phyloP scores from a whole-genome alignment of 2,797 vertebrate species.

The Kryptolebias ocellatus region DNA sequence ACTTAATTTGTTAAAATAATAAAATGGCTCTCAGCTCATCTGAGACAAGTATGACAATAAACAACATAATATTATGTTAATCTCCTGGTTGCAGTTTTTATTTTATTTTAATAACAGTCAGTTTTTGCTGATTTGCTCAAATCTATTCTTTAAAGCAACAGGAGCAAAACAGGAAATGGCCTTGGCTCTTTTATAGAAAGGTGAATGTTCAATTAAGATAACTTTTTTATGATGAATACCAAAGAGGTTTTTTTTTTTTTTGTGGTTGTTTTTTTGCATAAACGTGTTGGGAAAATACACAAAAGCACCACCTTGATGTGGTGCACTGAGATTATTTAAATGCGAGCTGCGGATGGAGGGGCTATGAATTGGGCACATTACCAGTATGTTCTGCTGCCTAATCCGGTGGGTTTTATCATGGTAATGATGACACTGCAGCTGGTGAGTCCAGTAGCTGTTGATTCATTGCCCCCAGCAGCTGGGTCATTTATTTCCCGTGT shows the following conservation, averaged over 20 bases:
- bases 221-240: constrained; percentile 60
- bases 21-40: constrained; percentile 16
- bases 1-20: background rate
- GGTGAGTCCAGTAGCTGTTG: constrained; percentile 68
- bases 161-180: constrained; percentile 47
- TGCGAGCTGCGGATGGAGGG: constrained; percentile 30
- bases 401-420: constrained; percentile 62
- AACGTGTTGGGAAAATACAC: constrained; percentile 57
- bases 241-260: constrained; percentile 28
- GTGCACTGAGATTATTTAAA: constrained; percentile 50
- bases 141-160: constrained; percentile 70
- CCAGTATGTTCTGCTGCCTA: constrained; percentile 36
- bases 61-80: constrained; percentile 47
- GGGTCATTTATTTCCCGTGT: constrained; percentile 77
- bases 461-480: constrained; percentile 71
- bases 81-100: constrained; percentile 36
- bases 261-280: constrained; percentile 8
- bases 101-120: constrained; percentile 38
- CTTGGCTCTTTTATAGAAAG: constrained; percentile 61
- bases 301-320: constrained; percentile 54
- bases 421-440: constrained; percentile 75
- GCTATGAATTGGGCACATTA: constrained; percentile 35
- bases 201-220: constrained; percentile 79
- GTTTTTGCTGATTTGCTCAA: constrained; percentile 56
- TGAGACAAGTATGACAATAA: constrained; percentile 34